These are phyloP conservation scores for Patella pellucida DNA, from an alignment of 2,888 invertebrate genomes.

Conservation along the genomic window DNA sequence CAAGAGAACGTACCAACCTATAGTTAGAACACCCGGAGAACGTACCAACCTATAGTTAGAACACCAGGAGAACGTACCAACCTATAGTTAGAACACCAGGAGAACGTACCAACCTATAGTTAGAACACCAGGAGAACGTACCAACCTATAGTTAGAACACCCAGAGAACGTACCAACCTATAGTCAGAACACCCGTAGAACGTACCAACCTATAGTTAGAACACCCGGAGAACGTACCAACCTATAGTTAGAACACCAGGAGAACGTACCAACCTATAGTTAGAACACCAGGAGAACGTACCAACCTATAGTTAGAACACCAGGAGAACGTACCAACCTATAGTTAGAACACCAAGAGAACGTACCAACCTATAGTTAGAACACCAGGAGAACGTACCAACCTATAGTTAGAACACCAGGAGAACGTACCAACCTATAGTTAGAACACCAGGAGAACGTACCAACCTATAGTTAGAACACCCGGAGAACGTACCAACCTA, in stretches of 20 bases:
- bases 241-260: constrained; percentile 74
- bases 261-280: constrained; percentile 83
- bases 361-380: constrained; percentile 86
- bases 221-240: too few species aligned
- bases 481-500: constrained; percentile 82
- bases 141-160: constrained; percentile 73
- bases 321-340: too few species aligned
- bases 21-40: constrained; percentile 79
- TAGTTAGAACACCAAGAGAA: constrained; percentile 72
- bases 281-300: constrained; percentile 76
- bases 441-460: constrained; percentile 71
- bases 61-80: constrained; percentile 77
- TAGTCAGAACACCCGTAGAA: constrained; percentile 80
- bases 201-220: constrained; percentile 87
- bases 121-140: constrained; percentile 76
- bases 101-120: constrained; percentile 85
- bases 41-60: not conserved
- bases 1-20: constrained; percentile 82
- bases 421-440: too few species aligned
- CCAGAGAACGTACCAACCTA: constrained; percentile 80
- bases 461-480: constrained; percentile 89
- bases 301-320: constrained; percentile 91
- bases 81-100: constrained; percentile 86
- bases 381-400: constrained; percentile 79
- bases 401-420: constrained; percentile 88